These are phyloP conservation scores for Malacoraja senta DNA, from an alignment of 2,797 vertebrate genomes.

Conservation along the genomic window DNA sequence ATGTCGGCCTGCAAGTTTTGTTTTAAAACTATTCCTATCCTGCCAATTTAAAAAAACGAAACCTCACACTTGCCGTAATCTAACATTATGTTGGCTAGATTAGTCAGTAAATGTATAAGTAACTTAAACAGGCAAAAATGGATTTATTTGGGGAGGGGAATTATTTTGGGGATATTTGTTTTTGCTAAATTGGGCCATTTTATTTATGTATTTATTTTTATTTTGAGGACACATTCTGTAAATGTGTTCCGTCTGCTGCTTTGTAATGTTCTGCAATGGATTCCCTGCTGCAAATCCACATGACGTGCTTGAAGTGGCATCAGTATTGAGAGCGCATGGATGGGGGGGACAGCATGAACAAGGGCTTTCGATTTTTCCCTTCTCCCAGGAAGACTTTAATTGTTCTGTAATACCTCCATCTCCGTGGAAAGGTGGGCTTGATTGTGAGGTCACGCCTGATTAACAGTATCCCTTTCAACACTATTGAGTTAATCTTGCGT, in stretches of 20 bases:
- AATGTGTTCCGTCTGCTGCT: constrained; percentile 18
- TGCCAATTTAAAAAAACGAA: constrained; percentile 25
- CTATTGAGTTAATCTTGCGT: not conserved
- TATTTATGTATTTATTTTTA: constrained; percentile 37
- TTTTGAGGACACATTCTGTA: not conserved
- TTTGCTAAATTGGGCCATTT: not conserved
- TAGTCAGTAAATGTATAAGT: constrained; percentile 24
- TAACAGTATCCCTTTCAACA: not conserved
- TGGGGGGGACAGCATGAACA: not conserved
- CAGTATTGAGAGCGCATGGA: constrained; percentile 15
- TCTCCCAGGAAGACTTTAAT: constrained; percentile 2
- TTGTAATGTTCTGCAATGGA: constrained; percentile 14
- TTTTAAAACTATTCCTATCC: not conserved
- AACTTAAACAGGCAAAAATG: constrained; percentile 2
- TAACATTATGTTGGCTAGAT: constrained; percentile 15
- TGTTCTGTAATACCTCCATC: not conserved
- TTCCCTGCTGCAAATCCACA: constrained; percentile 18
- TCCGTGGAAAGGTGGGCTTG: not conserved
- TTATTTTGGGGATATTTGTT: no score
- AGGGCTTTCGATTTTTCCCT: not conserved
- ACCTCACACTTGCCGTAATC: not conserved
- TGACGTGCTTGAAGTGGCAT: constrained; percentile 13
- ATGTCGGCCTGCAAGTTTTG: not conserved
- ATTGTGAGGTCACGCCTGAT: not conserved
- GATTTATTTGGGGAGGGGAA: constrained; percentile 8